Conservation (phyloP, 92 coral and sea anemone genomes). For the Diadumene lineata region DNA sequence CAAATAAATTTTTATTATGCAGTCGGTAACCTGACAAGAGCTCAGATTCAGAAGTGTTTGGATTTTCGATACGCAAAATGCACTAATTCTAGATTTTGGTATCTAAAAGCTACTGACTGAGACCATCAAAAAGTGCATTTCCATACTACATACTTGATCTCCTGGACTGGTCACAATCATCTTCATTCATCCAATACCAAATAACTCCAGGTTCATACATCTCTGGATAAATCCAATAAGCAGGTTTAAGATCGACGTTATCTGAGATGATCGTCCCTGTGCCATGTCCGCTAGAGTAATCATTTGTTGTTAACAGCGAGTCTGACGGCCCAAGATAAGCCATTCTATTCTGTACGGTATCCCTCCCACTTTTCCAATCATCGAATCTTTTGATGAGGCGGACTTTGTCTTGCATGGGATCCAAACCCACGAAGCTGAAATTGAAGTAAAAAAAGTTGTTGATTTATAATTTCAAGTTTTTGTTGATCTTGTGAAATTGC, state of each 20-base stretch:
- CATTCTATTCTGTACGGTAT: slow-evolving; percentile 57
- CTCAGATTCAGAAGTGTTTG: too few relatives aligned
- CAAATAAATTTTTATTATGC: too few relatives aligned
- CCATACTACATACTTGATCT: slow-evolving; percentile 29
- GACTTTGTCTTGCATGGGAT: slow-evolving; percentile 44
- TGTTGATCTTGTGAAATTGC: background rate
- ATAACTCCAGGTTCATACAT: slow-evolving; percentile 59
- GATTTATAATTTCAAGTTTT: background rate
- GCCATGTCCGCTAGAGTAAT: slow-evolving; percentile 37
- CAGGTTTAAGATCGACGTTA: slow-evolving; percentile 38
- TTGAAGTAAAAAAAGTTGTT: background rate
- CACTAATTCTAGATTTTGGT: too few relatives aligned
- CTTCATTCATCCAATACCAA: slow-evolving; percentile 71
- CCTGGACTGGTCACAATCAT: slow-evolving; percentile 39
- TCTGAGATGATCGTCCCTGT: slow-evolving; percentile 61
- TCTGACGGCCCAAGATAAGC: slow-evolving; percentile 51
- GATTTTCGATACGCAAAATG: too few relatives aligned
- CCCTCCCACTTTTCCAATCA: slow-evolving; percentile 42
- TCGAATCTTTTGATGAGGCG: slow-evolving; percentile 28
- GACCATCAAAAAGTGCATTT: background rate
- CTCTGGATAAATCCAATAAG: slow-evolving; percentile 50
- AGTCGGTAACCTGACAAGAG: too few relatives aligned
- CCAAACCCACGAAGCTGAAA: slow-evolving; percentile 35
- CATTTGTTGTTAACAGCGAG: slow-evolving; percentile 46
- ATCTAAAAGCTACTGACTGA: background rate